These are phyloP conservation scores for Julus scandinavius DNA, from an alignment of 2,888 invertebrate species.

Conservation along the genomic window DNA sequence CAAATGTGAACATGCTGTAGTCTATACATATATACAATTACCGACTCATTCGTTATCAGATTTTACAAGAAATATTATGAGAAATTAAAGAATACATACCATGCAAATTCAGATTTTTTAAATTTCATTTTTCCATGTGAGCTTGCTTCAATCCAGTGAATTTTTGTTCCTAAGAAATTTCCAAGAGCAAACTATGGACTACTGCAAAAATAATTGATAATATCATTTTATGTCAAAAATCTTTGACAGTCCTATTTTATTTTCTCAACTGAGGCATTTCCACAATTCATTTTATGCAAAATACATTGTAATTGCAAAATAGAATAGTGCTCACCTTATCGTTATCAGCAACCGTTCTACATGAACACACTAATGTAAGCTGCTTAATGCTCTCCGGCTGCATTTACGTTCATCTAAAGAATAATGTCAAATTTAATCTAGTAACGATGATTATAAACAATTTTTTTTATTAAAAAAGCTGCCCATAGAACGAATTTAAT, in stretches of 20 bases:
- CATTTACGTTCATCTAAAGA: not conserved
- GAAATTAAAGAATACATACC: too few relatives aligned
- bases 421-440: not conserved
- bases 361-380: not conserved
- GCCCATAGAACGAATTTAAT: conserved; percentile 33
- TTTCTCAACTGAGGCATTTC: conserved; percentile 16
- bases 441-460: conserved; percentile 17
- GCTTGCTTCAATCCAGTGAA: not conserved
- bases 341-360: conserved; percentile 10
- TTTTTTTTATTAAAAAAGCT: conserved; percentile 43
- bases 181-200: too few relatives aligned
- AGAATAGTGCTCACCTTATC: not conserved
- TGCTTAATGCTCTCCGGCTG: not conserved
- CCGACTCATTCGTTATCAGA: too few relatives aligned
- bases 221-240: not conserved
- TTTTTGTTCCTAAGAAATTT: not conserved
- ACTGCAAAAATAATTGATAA: too few relatives aligned
- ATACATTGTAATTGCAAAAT: not conserved
- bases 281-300: conserved; percentile 16
- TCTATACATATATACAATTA: too few relatives aligned
- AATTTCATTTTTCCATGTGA: too few relatives aligned
- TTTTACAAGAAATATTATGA: too few relatives aligned
- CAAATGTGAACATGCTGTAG: too few relatives aligned
- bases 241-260: conserved; percentile 2
- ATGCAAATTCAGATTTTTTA: too few relatives aligned